Percentiles rank a stretch among this genome's conserved stretches.
These are phyloP conservation scores for Epinotia bilunana DNA, from an alignment of 2,888 invertebrate species.

Conservation along the genomic window DNA sequence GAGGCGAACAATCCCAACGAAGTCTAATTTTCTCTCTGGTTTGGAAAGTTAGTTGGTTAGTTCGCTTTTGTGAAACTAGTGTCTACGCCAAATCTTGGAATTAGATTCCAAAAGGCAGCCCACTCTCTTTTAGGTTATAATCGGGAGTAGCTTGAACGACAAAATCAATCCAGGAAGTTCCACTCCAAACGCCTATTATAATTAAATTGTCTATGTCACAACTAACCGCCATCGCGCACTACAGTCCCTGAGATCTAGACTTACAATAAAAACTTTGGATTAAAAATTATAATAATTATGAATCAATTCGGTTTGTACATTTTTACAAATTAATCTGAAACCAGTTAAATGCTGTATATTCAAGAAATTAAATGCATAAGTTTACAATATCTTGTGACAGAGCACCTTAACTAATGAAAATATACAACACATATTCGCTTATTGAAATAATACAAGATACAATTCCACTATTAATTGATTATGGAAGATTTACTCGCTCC, in stretches of 20 bases:
- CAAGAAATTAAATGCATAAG: conserved; percentile 65
- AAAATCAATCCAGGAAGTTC: not conserved
- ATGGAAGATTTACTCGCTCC: conserved; percentile 61
- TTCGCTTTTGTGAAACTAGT: too few species aligned
- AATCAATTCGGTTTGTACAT: conserved; percentile 76
- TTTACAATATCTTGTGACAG: conserved; percentile 68
- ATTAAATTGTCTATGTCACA: conserved; percentile 52
- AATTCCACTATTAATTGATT: conserved; percentile 52
- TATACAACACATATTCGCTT: conserved; percentile 47
- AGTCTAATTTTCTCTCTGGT: too few species aligned
- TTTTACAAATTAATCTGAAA: conserved; percentile 75
- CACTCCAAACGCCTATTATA: not conserved
- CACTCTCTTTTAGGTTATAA: too few species aligned
- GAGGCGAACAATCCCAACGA: not conserved
- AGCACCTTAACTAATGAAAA: conserved; percentile 65
- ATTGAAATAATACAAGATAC: conserved; percentile 43
- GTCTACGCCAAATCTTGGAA: too few species aligned
- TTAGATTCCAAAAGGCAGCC: too few species aligned
- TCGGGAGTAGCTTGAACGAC: too few species aligned
- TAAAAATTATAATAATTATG: conserved; percentile 76
- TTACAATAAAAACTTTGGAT: conserved; percentile 83
- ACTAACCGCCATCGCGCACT: conserved; percentile 62
- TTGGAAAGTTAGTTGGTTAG: too few species aligned
- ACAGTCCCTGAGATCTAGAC: conserved; percentile 76
- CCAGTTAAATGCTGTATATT: conserved; percentile 50